phyloP scores from a whole-genome alignment of 2,888 invertebrate genomes.

The Drosophila stalkeri region DNA sequence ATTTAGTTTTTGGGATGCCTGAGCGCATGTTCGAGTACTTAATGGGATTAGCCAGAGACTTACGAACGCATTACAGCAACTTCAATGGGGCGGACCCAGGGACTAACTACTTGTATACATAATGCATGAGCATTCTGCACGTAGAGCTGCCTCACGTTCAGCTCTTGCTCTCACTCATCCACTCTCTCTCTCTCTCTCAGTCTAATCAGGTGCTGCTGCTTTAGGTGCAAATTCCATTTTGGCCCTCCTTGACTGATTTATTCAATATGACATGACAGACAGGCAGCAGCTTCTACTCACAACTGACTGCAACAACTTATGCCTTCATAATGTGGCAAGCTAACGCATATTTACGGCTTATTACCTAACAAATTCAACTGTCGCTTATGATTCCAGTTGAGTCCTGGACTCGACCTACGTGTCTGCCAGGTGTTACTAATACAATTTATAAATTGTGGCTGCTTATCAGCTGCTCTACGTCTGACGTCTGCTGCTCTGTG shows the following conservation, averaged over 20 bases:
- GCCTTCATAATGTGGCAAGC: constrained; percentile 52
- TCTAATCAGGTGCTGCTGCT: constrained; percentile 57
- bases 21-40: constrained; percentile 49
- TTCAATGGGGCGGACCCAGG: not conserved
- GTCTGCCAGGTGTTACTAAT: constrained; percentile 59
- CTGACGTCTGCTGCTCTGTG: constrained; percentile 6
- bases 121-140: constrained; percentile 53
- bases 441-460: constrained; percentile 62
- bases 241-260: constrained; percentile 60
- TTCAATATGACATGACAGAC: constrained; percentile 75
- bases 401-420: not conserved
- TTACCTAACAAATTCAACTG: constrained; percentile 62
- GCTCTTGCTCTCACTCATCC: not conserved
- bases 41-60: constrained; percentile 84
- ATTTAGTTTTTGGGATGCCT: constrained; percentile 51
- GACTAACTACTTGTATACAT: constrained; percentile 51
- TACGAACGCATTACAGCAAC: constrained; percentile 81
- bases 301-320: constrained; percentile 48
- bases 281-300: constrained; percentile 19
- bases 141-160: constrained; percentile 47
- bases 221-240: constrained; percentile 75
- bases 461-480: constrained; percentile 24
- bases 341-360: constrained; percentile 58
- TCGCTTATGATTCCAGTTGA: constrained; percentile 61
- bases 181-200: not conserved